Evolutionary conservation across 2,113 vertebrate species (phyloP).

Genomic region (Halichoerus grypus): DNA sequence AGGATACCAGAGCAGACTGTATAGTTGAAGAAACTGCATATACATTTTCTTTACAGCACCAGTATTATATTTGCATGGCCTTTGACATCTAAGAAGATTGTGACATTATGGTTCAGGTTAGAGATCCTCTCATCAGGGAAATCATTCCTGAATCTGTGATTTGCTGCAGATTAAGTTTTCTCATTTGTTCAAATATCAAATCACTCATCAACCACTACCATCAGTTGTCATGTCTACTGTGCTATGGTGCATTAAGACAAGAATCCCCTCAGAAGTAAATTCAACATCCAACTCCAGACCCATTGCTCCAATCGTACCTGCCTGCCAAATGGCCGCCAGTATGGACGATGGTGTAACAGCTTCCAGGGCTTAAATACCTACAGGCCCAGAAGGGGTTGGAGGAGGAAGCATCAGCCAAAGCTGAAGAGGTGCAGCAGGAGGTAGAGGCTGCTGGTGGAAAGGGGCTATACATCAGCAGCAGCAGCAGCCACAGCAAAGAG

Average conservation of each 20-base stretch:
- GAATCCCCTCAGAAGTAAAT: conserved; percentile 93
- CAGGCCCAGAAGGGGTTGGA: conserved; percentile 77
- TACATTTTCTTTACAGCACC: conserved; percentile 89
- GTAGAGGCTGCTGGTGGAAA: conserved; percentile 87
- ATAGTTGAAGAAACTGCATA: conserved; percentile 89
- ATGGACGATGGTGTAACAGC: conserved; percentile 79
- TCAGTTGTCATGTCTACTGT: conserved; percentile 93
- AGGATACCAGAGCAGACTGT: conserved; percentile 91
- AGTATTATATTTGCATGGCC: conserved; percentile 92
- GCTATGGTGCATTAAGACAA: conserved; percentile 93
- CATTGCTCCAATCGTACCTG: conserved; percentile 91
- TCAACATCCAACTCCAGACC: conserved; percentile 94
- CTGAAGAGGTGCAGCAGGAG: conserved; percentile 88
- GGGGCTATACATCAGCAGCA: conserved; percentile 89
- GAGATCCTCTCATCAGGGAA: conserved; percentile 92
- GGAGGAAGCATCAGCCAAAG: conserved; percentile 87
- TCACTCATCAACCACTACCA: conserved; percentile 87
- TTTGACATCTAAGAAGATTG: conserved; percentile 95
- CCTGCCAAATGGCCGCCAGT: conserved; percentile 92
- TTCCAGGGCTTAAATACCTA: conserved; percentile 88
- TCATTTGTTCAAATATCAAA: conserved; percentile 88
- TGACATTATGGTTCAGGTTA: conserved; percentile 89
- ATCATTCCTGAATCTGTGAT: conserved; percentile 90
- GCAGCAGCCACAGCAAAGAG: conserved; percentile 85
- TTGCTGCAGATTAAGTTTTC: conserved; percentile 91